These are phyloP conservation scores for Drosophila navojoa DNA, from an alignment of 1,140 invertebrate genomes.

Conservation along the genomic window DNA sequence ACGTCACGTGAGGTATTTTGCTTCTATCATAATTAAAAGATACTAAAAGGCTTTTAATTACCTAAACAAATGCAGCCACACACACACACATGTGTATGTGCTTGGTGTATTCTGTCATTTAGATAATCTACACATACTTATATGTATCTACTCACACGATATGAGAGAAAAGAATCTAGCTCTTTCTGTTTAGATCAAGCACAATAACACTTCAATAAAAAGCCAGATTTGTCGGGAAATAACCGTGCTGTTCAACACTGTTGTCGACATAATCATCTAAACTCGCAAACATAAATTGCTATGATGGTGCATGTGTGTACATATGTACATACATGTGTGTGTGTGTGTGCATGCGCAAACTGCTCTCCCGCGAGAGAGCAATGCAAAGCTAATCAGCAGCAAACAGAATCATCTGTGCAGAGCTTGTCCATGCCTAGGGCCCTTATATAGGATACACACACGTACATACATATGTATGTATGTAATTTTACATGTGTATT, in stretches of 20 bases:
- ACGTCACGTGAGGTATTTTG: neutral
- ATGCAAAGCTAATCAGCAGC: constrained; percentile 4
- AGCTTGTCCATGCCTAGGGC: neutral
- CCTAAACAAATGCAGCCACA: neutral
- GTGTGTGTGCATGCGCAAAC: constrained; percentile 41
- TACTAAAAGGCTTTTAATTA: neutral
- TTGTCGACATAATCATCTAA: neutral
- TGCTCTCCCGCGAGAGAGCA: constrained; percentile 13
- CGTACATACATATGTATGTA: neutral
- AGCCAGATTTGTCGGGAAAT: neutral
- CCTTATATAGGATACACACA: neutral
- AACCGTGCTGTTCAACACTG: neutral
- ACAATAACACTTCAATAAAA: neutral
- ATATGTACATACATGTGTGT: neutral
- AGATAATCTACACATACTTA: neutral
- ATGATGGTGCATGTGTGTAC: neutral
- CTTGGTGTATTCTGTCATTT: neutral
- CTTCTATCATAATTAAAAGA: neutral
- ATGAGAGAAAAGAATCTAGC: neutral
- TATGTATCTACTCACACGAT: too few relatives aligned
- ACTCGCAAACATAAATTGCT: neutral
- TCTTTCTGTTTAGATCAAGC: neutral
- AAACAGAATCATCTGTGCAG: constrained; percentile 30
- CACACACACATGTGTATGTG: neutral
- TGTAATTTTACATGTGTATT: too few relatives aligned